A percentile compares a stretch with the other conserved stretches of the same genome.
Evolutionary conservation across 2,797 vertebrate species (phyloP).

Genomic region (Erithacus rubecula): DNA sequence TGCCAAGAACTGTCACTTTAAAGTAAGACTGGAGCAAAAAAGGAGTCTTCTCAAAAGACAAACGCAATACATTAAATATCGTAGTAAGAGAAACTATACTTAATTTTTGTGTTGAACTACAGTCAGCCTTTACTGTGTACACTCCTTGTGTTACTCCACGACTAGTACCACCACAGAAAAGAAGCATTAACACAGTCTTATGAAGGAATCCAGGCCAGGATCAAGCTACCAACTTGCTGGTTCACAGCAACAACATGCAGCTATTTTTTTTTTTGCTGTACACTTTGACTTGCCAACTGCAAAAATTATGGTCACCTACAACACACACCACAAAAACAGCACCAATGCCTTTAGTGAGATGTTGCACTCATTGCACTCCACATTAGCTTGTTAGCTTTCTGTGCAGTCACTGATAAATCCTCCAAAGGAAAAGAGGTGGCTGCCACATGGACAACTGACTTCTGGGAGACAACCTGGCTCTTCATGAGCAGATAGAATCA

Average conservation of each 20-base stretch:
- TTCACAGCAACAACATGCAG: not conserved
- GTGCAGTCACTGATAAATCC: not conserved
- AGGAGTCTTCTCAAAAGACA: not conserved
- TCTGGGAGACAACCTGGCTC: not conserved
- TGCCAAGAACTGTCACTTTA: not conserved
- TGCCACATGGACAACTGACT: not conserved
- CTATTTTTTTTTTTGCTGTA: not conserved
- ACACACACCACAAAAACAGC: fast-evolving
- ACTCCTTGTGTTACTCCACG: not conserved
- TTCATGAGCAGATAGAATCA: not conserved
- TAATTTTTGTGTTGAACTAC: not conserved
- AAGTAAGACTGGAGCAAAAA: not conserved
- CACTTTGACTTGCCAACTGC: not conserved
- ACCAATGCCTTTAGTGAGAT: not conserved
- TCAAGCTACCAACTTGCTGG: not conserved
- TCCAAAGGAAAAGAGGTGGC: not conserved
- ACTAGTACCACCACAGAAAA: not conserved
- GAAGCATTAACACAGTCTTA: not conserved
- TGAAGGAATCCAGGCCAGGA: not conserved
- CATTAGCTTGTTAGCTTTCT: not conserved
- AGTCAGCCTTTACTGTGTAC: fast-evolving
- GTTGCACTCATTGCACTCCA: not conserved
- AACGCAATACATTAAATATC: not conserved
- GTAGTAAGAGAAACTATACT: not conserved
- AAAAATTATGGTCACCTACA: not conserved